Base-by-base conservation (phyloP, 2,888 invertebrate species). In the Neoaliturus tenellus region DNA sequence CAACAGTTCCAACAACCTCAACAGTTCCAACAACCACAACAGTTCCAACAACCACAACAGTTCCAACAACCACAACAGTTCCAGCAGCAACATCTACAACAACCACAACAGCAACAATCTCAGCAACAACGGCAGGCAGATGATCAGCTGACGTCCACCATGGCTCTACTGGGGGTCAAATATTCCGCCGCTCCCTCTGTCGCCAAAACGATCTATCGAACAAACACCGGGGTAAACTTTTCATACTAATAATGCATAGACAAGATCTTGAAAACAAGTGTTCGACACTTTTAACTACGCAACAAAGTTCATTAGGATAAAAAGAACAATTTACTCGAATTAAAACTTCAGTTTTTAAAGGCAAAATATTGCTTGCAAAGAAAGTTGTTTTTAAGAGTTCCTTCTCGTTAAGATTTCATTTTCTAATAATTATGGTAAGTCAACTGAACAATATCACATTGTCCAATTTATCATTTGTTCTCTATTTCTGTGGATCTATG, bases 121-220 rank as follows among this genome's bases (percentile, higher is more conserved):
- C 85, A 80, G 23, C 81, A 80, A 51, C 78, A 82, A 41, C 82
- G 84, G 48, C 85, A 82, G 12, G 25, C 55, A 35, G 81, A 73
- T 41, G 82, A 71, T n/a, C 55, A 39, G 20, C 39, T 69, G 10
- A 20, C 80, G 25, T 33, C 80, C 62, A n/a, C 78, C 31, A 20
- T 48, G 33, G n/a, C 83, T 12, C 80, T 80, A 0, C 67, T 67
- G 4, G 69, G 58, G 35, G 55, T 62, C 33, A 51, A 39, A 20
- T 58, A 35, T 33, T 67, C 83, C 17, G 41, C 80, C 5, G 44
- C 83, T 5, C 44, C 83, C 23, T 23, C 80, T 0, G 80, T 67
- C 6, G 62, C 80, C n/a, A 31, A 39, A 14, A 67, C 51, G 17
- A 44, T 83, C 73, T 71, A 80, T 75, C 80, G 48, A 17, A 28